Conservation (phyloP, 2,113 vertebrate species). For the Poeciliopsis retropinna region DNA sequence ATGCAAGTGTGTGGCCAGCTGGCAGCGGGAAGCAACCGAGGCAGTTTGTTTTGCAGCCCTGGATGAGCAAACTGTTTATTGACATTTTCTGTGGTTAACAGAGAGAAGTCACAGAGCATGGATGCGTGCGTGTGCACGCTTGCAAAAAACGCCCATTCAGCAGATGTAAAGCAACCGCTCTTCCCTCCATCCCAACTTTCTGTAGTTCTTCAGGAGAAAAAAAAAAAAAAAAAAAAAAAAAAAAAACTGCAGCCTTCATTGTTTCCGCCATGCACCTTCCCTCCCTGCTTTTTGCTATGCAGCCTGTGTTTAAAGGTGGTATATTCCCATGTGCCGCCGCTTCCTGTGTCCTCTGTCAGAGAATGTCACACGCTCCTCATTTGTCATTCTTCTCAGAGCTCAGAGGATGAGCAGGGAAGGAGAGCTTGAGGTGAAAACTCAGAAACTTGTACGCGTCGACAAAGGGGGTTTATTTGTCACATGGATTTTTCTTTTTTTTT, state of each 20-base stretch:
- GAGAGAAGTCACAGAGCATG: conserved; percentile 57
- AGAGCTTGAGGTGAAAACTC: conserved; percentile 57
- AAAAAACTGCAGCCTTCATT: conserved; percentile 1
- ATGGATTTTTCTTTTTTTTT: conserved; percentile 9
- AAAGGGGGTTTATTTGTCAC: conserved; percentile 24
- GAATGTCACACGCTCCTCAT: conserved; percentile 59
- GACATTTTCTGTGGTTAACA: conserved; percentile 76
- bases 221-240: background rate
- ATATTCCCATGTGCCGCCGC: conserved; percentile 49
- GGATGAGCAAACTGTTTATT: conserved; percentile 77
- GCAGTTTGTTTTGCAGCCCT: conserved; percentile 68
- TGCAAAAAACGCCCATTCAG: conserved; percentile 65
- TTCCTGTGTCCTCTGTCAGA: conserved; percentile 52
- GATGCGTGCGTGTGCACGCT: conserved; percentile 28
- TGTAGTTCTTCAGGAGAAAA: conserved; percentile 33
- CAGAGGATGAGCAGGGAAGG: conserved; percentile 43
- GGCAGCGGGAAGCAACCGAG: conserved; percentile 54
- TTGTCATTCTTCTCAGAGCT: conserved; percentile 69
- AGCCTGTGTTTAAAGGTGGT: conserved; percentile 44
- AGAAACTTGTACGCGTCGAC: conserved; percentile 7
- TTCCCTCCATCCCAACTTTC: conserved; percentile 33
- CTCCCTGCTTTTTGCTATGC: conserved; percentile 52
- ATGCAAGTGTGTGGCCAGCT: conserved; percentile 50
- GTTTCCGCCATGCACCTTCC: conserved; percentile 20
- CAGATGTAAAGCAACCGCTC: conserved; percentile 61